Evolutionary conservation across 37 sponge, comb jelly and placozoan genomes (phyloP).

Genomic region (Cladorhizidae sp.): DNA sequence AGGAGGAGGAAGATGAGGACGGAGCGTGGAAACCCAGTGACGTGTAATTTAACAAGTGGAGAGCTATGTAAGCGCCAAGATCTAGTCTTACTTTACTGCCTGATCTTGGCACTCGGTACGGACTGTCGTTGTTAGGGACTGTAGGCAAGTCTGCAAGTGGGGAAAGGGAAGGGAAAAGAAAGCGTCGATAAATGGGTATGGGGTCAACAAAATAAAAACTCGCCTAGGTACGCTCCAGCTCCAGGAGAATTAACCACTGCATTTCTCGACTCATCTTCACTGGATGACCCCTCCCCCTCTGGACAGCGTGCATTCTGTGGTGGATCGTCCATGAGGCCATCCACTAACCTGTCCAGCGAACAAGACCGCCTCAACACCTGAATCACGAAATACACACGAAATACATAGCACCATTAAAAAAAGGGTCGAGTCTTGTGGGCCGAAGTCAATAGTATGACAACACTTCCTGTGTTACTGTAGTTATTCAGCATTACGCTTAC

Average conservation of each 20-base stretch:
- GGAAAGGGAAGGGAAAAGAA: not conserved
- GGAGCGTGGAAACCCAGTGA: not conserved
- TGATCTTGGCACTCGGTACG: slow-evolving; percentile 1
- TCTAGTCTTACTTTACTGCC: not conserved
- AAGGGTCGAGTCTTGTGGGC: no score
- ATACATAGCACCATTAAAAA: no score
- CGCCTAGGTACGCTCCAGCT: no score
- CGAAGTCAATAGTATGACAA: not conserved
- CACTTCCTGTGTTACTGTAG: no score
- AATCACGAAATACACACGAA: not conserved
- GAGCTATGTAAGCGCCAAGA: not conserved
- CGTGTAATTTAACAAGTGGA: not conserved
- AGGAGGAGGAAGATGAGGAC: not conserved
- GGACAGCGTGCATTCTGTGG: no score
- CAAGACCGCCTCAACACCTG: slow-evolving; percentile 40
- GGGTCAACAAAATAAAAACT: no score
- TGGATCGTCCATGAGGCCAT: no score
- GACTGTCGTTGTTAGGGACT: not conserved
- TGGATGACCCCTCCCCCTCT: no score
- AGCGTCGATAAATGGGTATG: no score
- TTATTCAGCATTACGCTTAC: no score
- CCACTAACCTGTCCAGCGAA: slow-evolving; percentile 67
- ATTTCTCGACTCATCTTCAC: no score
- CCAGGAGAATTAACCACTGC: no score
- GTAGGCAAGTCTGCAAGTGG: not conserved